Conservation (phyloP, 2,113 vertebrate genomes). For the Serinus canaria region DNA sequence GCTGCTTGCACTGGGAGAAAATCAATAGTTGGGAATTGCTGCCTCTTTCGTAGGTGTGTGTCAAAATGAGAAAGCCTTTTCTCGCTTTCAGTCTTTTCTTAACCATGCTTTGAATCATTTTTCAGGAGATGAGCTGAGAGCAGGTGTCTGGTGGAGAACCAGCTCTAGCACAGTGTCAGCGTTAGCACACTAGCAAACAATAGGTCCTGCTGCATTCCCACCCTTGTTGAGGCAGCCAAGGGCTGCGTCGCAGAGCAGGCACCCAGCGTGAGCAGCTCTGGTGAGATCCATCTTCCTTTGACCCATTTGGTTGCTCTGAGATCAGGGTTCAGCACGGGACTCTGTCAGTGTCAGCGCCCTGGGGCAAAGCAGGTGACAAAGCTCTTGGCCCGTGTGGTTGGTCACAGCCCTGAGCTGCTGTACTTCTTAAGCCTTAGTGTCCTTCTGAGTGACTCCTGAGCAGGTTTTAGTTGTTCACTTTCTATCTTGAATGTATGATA, state of each 20-base stretch:
- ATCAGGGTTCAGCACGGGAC: not conserved
- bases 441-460: slow-evolving; percentile 1
- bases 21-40: slow-evolving; percentile 17
- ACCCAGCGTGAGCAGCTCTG: not conserved
- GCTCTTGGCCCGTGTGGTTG: not conserved
- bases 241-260: not conserved
- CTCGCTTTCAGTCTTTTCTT: slow-evolving; percentile 25
- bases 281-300: not conserved
- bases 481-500: slow-evolving; percentile 62
- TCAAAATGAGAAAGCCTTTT: slow-evolving; percentile 50
- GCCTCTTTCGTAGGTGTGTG: slow-evolving; percentile 25
- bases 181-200: slow-evolving; percentile 27
- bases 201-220: slow-evolving; percentile 44
- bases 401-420: not conserved
- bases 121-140: slow-evolving; percentile 43
- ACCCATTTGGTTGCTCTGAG: not conserved
- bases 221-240: not conserved
- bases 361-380: not conserved
- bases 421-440: slow-evolving; percentile 1
- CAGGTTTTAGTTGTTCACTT: slow-evolving; percentile 1
- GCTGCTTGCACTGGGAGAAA: slow-evolving; percentile 39
- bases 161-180: not conserved
- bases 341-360: not conserved
- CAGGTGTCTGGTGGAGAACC: not conserved
- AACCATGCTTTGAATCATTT: slow-evolving; percentile 26